Percentiles rank a stretch among this genome's conserved stretches.
Evolutionary conservation across 2,113 vertebrate genomes (phyloP).

Genomic region (Triplophysa dalaica): DNA sequence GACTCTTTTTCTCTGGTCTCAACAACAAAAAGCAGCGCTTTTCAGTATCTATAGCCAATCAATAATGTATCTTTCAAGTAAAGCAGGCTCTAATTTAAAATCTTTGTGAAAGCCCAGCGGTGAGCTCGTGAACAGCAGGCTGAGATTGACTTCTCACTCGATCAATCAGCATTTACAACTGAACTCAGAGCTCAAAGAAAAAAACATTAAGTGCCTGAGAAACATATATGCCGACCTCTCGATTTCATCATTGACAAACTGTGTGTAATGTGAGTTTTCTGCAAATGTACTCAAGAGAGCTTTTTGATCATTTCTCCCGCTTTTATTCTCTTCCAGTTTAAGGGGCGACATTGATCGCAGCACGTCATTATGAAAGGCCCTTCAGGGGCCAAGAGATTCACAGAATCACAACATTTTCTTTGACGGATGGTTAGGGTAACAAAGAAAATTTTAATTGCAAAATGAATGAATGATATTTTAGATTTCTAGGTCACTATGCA

Average conservation of each 20-base stretch:
- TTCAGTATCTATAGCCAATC: constrained; percentile 55
- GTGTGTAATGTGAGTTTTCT: constrained; percentile 43
- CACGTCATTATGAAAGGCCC: not conserved
- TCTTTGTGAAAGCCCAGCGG: constrained; percentile 58
- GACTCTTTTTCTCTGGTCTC: constrained; percentile 9
- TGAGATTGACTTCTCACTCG: constrained; percentile 57
- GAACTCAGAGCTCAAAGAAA: constrained; percentile 38
- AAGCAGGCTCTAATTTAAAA: constrained; percentile 65
- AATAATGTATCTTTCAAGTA: constrained; percentile 63
- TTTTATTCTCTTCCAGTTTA: constrained; percentile 37
- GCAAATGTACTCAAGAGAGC: constrained; percentile 43
- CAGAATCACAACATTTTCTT: no score
- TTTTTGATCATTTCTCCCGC: not conserved
- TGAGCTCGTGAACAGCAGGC: constrained; percentile 56
- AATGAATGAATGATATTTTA: no score
- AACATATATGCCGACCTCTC: constrained; percentile 40
- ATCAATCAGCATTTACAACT: constrained; percentile 57
- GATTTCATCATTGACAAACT: constrained; percentile 21
- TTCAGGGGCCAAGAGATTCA: not conserved
- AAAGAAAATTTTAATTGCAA: not conserved
- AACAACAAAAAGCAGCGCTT: constrained; percentile 27
- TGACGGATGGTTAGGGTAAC: no score
- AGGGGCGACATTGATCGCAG: constrained; percentile 13
- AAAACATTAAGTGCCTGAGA: constrained; percentile 40
- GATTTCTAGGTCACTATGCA: no score